Conservation (phyloP, 64 coral and sea anemone genomes). For the Dendrophyllia cribrosa region DNA sequence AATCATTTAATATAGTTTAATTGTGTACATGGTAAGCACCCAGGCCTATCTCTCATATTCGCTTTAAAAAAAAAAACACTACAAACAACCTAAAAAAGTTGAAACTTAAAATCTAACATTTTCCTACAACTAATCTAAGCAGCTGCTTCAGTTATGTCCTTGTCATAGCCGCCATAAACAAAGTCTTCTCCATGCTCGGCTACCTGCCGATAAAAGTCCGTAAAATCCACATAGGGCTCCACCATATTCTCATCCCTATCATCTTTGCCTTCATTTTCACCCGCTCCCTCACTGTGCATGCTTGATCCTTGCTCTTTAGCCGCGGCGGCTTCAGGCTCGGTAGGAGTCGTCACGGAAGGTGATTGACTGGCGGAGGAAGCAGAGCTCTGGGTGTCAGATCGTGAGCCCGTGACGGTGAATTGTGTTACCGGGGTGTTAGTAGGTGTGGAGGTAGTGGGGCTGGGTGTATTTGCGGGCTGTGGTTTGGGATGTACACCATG, state of each 20-base stretch:
- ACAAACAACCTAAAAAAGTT: background rate
- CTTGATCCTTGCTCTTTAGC: background rate
- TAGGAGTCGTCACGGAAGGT: constrained; percentile 40
- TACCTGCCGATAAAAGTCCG: constrained; percentile 42
- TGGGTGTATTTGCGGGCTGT: constrained; percentile 25
- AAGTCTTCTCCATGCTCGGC: constrained; percentile 54
- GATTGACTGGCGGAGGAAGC: constrained; percentile 73
- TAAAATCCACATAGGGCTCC: constrained; percentile 88
- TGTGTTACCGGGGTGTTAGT: constrained; percentile 63
- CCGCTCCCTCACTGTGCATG: background rate
- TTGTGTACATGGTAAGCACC: no score
- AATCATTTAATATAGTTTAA: no score
- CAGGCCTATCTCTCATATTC: no score
- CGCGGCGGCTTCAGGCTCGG: background rate
- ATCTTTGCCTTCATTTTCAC: background rate
- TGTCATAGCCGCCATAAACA: constrained; percentile 58
- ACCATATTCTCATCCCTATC: constrained; percentile 40
- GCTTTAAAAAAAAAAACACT: no score
- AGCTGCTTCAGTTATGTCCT: background rate
- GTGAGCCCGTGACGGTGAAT: constrained; percentile 44
- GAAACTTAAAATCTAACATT: background rate
- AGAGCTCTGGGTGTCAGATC: constrained; percentile 64
- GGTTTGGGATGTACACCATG: background rate
- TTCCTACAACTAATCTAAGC: background rate
- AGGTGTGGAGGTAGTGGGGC: constrained; percentile 87